These are phyloP conservation scores for Pseudotriccus pelzelni DNA, from an alignment of 2,797 vertebrate genomes.

Conservation along the genomic window DNA sequence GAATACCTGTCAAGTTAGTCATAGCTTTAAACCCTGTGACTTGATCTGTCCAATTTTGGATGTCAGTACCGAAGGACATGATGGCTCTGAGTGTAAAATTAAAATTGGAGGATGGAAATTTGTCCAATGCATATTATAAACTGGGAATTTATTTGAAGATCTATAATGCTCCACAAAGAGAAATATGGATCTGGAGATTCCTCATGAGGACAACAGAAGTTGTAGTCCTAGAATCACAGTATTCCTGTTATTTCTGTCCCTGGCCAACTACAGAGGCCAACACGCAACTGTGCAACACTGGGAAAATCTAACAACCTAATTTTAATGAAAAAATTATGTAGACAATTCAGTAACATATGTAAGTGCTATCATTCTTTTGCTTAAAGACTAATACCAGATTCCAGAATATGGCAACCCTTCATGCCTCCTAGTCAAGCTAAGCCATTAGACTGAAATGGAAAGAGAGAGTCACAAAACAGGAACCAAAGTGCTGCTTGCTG, in stretches of 20 bases:
- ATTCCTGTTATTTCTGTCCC: not conserved
- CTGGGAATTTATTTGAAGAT: not conserved
- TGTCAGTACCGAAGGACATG: not conserved
- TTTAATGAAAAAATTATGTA: not conserved
- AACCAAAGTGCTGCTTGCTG: not conserved
- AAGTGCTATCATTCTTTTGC: not conserved
- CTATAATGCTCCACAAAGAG: not conserved
- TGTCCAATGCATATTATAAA: not conserved
- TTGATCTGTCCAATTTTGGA: not conserved
- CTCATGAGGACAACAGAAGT: not conserved
- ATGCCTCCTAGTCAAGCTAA: not conserved
- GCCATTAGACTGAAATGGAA: not conserved
- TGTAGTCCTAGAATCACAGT: not conserved
- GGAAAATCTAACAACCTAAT: not conserved
- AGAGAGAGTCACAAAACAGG: not conserved
- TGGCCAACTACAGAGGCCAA: not conserved
- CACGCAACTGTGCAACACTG: not conserved
- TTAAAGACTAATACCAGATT: not conserved
- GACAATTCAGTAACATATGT: not conserved
- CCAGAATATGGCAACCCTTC: not conserved
- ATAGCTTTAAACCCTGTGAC: not conserved
- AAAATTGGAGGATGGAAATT: not conserved
- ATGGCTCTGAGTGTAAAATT: not conserved
- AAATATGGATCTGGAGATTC: not conserved
- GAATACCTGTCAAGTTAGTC: rapidly evolving